These are phyloP conservation scores for Boloria euphrosyne DNA, from an alignment of 2,888 invertebrate genomes.

Conservation along the genomic window DNA sequence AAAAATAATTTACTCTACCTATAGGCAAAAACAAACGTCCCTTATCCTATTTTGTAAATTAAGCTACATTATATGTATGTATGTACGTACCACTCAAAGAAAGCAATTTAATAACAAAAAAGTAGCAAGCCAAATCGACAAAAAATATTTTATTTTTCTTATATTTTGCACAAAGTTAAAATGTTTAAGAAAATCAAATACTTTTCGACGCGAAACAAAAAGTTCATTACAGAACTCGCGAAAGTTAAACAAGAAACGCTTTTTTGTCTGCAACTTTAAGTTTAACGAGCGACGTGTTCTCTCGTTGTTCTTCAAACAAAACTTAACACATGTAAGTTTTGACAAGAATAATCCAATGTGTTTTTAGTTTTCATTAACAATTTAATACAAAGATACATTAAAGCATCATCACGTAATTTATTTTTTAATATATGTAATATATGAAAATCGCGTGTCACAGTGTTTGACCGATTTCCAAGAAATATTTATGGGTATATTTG, in stretches of 20 bases:
- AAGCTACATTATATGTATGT: not conserved
- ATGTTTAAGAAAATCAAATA: conserved; percentile 15
- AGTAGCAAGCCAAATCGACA: too few species aligned
- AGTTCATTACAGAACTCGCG: conserved; percentile 24
- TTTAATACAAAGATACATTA: too few species aligned
- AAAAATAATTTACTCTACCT: not conserved
- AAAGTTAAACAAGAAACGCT: conserved; percentile 23
- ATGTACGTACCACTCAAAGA: not conserved
- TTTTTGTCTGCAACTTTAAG: conserved; percentile 24
- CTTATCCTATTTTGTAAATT: conserved; percentile 1
- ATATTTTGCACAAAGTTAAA: not conserved
- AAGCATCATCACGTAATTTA: too few species aligned
- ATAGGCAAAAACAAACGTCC: not conserved
- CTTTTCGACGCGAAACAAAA: conserved; percentile 21
- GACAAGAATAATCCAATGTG: conserved; percentile 18
- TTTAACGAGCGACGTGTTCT: conserved; percentile 28
- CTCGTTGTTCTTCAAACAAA: conserved; percentile 24
- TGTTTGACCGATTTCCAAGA: too few species aligned
- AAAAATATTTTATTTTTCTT: not conserved
- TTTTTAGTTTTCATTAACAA: conserved; percentile 13
- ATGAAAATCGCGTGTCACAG: too few species aligned
- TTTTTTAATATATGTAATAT: too few species aligned
- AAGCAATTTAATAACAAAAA: not conserved
- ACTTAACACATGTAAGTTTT: conserved; percentile 30
- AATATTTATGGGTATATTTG: too few species aligned